Evolutionary conservation across 2,113 vertebrate genomes (phyloP).

Genomic region (Stercorarius parasiticus): DNA sequence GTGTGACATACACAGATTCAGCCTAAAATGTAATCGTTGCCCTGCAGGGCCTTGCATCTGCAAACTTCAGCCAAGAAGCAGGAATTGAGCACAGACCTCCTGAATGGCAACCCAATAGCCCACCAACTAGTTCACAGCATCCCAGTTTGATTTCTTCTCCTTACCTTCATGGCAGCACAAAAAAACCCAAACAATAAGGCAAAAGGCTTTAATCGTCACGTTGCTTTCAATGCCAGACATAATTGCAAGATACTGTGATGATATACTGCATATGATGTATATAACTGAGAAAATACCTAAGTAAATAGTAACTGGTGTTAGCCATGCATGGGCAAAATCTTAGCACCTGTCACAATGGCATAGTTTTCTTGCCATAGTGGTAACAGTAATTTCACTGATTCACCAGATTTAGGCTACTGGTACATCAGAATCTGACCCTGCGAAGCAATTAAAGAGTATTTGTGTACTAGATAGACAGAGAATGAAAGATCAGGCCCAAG

Average conservation of each 20-base stretch:
- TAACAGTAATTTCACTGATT: neutral
- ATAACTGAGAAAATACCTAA: neutral
- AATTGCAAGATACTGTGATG: neutral
- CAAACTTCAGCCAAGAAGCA: neutral
- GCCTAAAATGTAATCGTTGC: neutral
- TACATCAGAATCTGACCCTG: neutral
- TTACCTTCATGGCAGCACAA: neutral
- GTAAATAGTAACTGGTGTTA: neutral
- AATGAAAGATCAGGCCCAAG: neutral
- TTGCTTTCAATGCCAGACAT: neutral
- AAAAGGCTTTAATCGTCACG: neutral
- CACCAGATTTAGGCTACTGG: neutral
- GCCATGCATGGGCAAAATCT: neutral
- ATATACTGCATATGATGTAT: neutral
- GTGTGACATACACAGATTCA: neutral
- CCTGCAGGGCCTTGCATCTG: neutral
- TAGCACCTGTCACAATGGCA: neutral
- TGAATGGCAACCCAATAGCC: neutral
- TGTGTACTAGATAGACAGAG: neutral
- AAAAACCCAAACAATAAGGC: neutral
- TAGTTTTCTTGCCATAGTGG: neutral
- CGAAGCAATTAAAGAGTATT: neutral
- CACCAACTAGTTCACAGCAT: neutral
- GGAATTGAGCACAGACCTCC: neutral
- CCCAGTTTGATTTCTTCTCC: neutral